Base-by-base conservation (phyloP, 1,140 invertebrate genomes). In the Trypoxylus dichotomus region DNA sequence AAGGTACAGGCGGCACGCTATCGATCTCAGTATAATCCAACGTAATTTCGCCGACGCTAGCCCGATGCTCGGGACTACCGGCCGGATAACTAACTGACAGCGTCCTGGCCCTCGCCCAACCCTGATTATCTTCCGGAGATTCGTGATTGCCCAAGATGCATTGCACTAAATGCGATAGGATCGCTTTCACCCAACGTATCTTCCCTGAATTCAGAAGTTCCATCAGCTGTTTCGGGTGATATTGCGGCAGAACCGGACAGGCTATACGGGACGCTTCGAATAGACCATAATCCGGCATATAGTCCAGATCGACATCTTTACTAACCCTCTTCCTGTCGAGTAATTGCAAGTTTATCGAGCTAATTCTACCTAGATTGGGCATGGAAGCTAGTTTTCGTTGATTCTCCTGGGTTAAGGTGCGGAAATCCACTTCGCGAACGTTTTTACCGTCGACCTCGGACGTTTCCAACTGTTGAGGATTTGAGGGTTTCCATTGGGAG, bases 121-220 rank as follows among this genome's bases (percentile, higher is more conserved):
- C 92, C 86, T 85, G 81, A 83, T 87, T 80, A 84, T 86, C 79
- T 85, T 87, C 81, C 80, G 84, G 76, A 83, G 82, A 77, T 75
- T 89, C 87, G 41, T 85, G 86, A 74, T 88, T 90, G 19, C 92
- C 92, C 21, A 93, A 93, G 77, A 95, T 94, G 82, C 93, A 93
- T 81, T 92, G 91, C 13, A 99, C 96, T 47, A 99, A 89, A 90
- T 99, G 98, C 2, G 96, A 93, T 43, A 99, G 88, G 78, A 99
- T 99, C 0, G 98, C 97, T 87, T 99, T 99, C 0, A 99, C 98
- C 91, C 97, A 96, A 82, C 95, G 89, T 42, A 98, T 98, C 88
- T 99, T 99, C 0, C 98, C 98, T 77, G 97, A 98, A 87, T 99
- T 99, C 0, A 99, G 88, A n/a, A 99, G 87, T 85, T 99, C 98